These are phyloP conservation scores for Cinclus cinclus DNA, from an alignment of 2,113 vertebrate genomes.

Conservation along the genomic window DNA sequence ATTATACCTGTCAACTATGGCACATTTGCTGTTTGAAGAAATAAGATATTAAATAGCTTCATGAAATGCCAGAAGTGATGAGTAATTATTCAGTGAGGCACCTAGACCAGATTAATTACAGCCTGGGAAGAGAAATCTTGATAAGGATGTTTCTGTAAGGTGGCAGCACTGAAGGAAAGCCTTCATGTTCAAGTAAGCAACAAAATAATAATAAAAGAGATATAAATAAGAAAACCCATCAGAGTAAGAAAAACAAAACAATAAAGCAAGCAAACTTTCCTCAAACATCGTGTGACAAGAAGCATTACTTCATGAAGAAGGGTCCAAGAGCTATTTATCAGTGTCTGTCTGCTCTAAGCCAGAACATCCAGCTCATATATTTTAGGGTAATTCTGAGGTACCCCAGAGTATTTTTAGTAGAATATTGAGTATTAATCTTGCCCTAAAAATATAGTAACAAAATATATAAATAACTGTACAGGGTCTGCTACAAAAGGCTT, in stretches of 20 bases:
- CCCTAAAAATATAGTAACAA: not conserved
- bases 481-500: not conserved
- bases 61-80: slow-evolving; percentile 39
- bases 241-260: not conserved
- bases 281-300: not conserved
- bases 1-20: slow-evolving; percentile 16
- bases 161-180: not conserved
- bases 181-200: not conserved
- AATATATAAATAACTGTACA: not conserved
- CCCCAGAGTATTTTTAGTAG: not conserved
- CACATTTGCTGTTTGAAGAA: slow-evolving; percentile 13
- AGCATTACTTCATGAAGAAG: not conserved
- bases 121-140: not conserved
- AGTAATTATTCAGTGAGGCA: slow-evolving; percentile 22
- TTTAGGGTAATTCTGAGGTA: not conserved
- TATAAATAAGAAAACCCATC: not conserved
- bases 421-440: not conserved
- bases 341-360: not conserved
- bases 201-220: not conserved
- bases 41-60: slow-evolving; percentile 26
- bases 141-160: not conserved
- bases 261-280: not conserved
- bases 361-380: not conserved
- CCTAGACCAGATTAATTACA: not conserved
- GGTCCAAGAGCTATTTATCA: not conserved